phyloP scores from a whole-genome alignment of 53 echinoderm and acorn worm species.

The Echinarachnius parma region DNA sequence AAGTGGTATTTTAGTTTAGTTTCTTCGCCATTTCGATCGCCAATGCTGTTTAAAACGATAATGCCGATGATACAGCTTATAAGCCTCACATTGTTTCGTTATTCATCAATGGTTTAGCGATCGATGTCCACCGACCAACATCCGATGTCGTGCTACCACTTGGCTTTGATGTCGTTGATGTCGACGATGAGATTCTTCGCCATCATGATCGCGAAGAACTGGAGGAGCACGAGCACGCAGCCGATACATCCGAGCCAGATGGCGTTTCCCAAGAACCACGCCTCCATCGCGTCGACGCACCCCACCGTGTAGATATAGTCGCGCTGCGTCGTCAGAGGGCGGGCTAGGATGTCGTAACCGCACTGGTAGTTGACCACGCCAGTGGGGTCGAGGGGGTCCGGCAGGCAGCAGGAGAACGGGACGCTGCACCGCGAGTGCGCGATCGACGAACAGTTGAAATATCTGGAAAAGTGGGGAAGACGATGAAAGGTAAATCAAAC shows the following conservation, averaged over 20 bases:
- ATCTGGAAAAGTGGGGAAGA: slow-evolving; percentile 65
- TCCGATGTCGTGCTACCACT: no score
- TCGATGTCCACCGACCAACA: no score
- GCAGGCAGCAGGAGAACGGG: slow-evolving; percentile 83
- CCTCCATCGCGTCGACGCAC: slow-evolving; percentile 65
- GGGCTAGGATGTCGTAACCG: slow-evolving; percentile 58
- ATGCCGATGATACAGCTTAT: no score
- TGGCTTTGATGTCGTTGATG: slow-evolving; percentile 77
- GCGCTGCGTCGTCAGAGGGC: not conserved
- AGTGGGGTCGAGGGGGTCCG: slow-evolving; percentile 26
- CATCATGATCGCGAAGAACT: slow-evolving; percentile 76
- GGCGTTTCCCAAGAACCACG: slow-evolving; percentile 75
- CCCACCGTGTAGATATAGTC: slow-evolving; percentile 58
- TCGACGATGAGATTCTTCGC: slow-evolving; percentile 68
- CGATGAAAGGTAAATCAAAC: no score
- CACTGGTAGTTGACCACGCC: slow-evolving; percentile 92
- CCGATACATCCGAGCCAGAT: slow-evolving; percentile 69
- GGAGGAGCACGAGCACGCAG: slow-evolving; percentile 66
- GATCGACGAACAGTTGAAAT: slow-evolving; percentile 70
- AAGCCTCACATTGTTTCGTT: no score
- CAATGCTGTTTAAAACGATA: no score
- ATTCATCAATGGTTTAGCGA: no score
- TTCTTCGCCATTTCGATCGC: no score
- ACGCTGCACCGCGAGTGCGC: slow-evolving; percentile 80
- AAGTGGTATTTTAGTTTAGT: no score